These are phyloP conservation scores for Lithophane ornitopus DNA, from an alignment of 2,888 invertebrate genomes.

Conservation along the genomic window DNA sequence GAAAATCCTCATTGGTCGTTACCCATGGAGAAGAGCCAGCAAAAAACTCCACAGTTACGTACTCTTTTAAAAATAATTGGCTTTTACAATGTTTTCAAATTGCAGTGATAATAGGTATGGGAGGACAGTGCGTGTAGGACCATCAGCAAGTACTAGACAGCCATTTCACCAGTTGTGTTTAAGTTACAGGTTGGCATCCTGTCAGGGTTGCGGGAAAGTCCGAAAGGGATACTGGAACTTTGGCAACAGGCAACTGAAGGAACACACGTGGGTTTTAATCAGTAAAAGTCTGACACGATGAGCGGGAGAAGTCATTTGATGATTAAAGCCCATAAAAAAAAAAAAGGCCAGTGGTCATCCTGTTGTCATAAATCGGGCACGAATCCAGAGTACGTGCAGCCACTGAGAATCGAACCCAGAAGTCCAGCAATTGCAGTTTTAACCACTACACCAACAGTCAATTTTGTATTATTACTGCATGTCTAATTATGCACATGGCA, in stretches of 20 bases:
- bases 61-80: too few species aligned
- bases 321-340: too few species aligned
- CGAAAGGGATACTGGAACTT: too few species aligned
- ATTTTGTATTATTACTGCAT: not conserved
- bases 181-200: too few species aligned
- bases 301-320: too few species aligned
- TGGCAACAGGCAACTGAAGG: too few species aligned
- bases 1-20: too few species aligned
- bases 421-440: not conserved
- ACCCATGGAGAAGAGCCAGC: too few species aligned
- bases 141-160: not conserved
- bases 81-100: not conserved
- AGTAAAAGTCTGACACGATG: too few species aligned
- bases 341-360: not conserved
- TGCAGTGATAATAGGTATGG: not conserved
- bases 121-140: not conserved
- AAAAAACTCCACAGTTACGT: too few species aligned
- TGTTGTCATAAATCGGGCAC: not conserved
- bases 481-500: conserved; percentile 17
- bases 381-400: not conserved
- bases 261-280: too few species aligned
- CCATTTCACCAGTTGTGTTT: not conserved
- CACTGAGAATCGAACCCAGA: not conserved
- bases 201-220: too few species aligned
- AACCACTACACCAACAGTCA: not conserved